phyloP scores from a whole-genome alignment of 2,797 vertebrate genomes.

The Peromyscus aztecus region DNA sequence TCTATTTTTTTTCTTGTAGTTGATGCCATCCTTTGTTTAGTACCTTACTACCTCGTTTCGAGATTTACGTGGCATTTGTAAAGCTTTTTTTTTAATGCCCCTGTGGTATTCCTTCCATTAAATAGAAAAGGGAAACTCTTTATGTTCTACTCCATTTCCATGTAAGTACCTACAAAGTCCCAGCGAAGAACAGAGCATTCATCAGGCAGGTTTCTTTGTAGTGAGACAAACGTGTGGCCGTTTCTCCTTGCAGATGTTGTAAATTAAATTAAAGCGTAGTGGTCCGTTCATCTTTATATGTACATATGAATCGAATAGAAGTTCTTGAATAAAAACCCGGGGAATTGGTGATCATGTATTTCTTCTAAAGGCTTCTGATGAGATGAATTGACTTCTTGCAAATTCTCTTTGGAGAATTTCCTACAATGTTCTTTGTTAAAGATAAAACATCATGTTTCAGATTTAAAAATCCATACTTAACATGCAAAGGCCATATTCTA shows the following conservation, averaged over 20 bases:
- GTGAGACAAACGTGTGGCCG: not conserved
- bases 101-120: slow-evolving; percentile 22
- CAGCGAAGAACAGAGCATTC: not conserved
- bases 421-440: not conserved
- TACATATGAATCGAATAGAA: not conserved
- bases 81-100: not conserved
- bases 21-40: slow-evolving; percentile 62
- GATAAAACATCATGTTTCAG: not conserved
- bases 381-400: not conserved
- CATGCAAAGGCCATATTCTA: not conserved
- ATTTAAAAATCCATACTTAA: not conserved
- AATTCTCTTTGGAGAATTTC: not conserved
- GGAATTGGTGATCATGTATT: not conserved
- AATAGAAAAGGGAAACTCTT: slow-evolving; percentile 47
- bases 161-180: slow-evolving; percentile 5
- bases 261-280: slow-evolving; percentile 23
- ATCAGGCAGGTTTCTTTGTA: not conserved
- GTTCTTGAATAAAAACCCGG: not conserved
- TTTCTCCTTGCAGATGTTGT: slow-evolving; percentile 1
- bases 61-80: not conserved
- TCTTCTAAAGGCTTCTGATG: slow-evolving; percentile 17
- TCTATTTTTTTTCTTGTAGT: not conserved
- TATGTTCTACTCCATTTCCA: not conserved
- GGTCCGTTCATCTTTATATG: not conserved
- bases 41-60: not conserved